Evolutionary conservation across 2,113 vertebrate species (phyloP), one percentile per base, ranked within the genome.

Genomic region (Apeltes quadracus): DNA sequence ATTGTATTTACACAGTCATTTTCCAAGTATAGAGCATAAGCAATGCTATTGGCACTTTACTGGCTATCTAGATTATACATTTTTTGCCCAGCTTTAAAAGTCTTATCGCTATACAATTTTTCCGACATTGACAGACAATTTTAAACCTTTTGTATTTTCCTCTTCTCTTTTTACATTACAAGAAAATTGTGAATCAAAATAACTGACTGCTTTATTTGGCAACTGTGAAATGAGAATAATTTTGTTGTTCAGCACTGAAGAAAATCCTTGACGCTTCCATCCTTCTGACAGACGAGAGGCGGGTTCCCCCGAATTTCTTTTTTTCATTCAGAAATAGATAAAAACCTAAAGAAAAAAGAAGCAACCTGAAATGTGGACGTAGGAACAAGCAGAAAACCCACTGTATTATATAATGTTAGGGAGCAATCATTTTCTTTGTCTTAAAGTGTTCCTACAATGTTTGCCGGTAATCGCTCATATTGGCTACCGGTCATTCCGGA

Each of bases 181-280:
- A 62, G 55, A 69, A 57, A 70, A 73, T 53, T 68, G 43, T 32
- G 25, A 15, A 20, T 84, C 61, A 61, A 70, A 80, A 71, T 57
- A 69, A 58, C 20, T 61, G 67, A 66, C 56, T 61, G 61, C 50
- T 81, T 62, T 39, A 39, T 67, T 55, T 38, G 38, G 34, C 41
- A 4, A 50, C 3, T 22, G 70, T 62, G 23, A 55, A 86, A 74
- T 59, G 44, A 79, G 65, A 68, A 44, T 50, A 62, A 80, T 87
- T 87, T 79, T 55, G 25, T 58, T 25, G 23, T 51, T 59, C 51
- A 18, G 14, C 0, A 12, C 43, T 43, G 51, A 72, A 38, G 29
- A 62, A 64, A 68, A n/a, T 8, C 58, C 61, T 76, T 29, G 29
- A 29, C 29, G 29, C 2, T 29, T 29, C 29, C 29, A 2, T 29